A percentile compares a stretch with the other conserved stretches of the same genome.
Evolutionary conservation across 2,888 invertebrate species (phyloP).

Genomic region (Oscheius sp.): DNA sequence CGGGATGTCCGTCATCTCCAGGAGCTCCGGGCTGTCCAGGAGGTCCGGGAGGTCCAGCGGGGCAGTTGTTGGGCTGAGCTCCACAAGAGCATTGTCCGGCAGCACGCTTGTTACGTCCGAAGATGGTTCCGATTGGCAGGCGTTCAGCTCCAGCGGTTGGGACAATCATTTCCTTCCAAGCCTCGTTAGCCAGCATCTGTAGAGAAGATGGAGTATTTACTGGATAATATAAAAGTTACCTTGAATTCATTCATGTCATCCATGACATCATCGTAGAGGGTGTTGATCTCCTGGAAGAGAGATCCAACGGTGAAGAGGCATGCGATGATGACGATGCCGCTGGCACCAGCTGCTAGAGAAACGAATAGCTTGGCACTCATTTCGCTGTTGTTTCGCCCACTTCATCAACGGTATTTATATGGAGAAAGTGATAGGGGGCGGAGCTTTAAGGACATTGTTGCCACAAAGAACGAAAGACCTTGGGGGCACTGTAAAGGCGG

Average conservation of each 20-base stretch:
- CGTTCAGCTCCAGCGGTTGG: conserved; percentile 46
- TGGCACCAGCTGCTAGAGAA: conserved; percentile 55
- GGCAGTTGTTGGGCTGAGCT: conserved; percentile 57
- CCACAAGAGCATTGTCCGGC: conserved; percentile 55
- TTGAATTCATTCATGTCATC: conserved; percentile 64
- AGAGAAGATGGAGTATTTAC: background rate
- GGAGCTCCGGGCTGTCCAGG: conserved; percentile 54
- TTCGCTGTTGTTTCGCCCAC: conserved; percentile 13
- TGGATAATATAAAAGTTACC: background rate
- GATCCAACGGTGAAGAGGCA: conserved; percentile 60
- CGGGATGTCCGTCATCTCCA: conserved; percentile 60
- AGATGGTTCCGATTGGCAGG: conserved; percentile 42
- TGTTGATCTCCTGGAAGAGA: conserved; percentile 65
- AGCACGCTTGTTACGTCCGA: conserved; percentile 60
- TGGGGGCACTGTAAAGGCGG: conserved; percentile 10
- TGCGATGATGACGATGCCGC: conserved; percentile 59
- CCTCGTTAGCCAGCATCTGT: conserved; percentile 57
- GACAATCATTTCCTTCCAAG: conserved; percentile 60
- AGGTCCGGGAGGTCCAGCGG: conserved; percentile 62
- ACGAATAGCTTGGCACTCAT: conserved; percentile 60
- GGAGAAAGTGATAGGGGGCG: conserved; percentile 26
- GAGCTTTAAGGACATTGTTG: background rate
- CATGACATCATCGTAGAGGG: conserved; percentile 63
- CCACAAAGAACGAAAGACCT: conserved; percentile 8
- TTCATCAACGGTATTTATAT: conserved; percentile 8